Percentiles rank a stretch among this genome's conserved stretches.
Conservation (phyloP, 92 coral and sea anemone genomes). For the Paramuricea clavata region DNA sequence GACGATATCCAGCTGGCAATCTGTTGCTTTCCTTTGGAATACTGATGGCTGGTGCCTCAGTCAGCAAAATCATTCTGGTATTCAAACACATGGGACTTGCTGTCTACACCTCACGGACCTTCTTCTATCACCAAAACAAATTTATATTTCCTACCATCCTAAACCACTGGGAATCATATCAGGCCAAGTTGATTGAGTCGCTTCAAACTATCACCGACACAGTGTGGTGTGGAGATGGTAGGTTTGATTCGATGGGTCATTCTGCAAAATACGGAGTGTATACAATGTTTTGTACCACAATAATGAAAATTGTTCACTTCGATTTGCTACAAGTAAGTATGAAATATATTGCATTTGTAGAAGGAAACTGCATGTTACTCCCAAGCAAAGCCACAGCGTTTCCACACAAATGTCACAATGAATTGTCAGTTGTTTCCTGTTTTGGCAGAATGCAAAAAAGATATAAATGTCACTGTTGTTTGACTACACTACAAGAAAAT, state of each 20-base stretch:
- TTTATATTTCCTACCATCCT: constrained; percentile 41
- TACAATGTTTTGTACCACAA: too few species aligned
- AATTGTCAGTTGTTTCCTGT: constrained; percentile 22
- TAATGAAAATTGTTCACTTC: too few species aligned
- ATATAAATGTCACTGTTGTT: constrained; percentile 10
- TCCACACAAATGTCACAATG: background rate
- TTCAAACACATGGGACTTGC: constrained; percentile 53
- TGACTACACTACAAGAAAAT: background rate
- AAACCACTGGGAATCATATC: constrained; percentile 42
- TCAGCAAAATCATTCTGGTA: constrained; percentile 60
- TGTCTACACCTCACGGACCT: constrained; percentile 38
- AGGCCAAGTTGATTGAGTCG: constrained; percentile 2
- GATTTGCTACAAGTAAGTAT: constrained; percentile 11
- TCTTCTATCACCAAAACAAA: constrained; percentile 35
- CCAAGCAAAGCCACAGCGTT: background rate
- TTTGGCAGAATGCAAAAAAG: constrained; percentile 19
- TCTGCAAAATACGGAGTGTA: too few species aligned
- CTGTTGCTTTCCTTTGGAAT: constrained; percentile 64
- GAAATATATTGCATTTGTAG: background rate
- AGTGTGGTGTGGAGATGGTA: constrained; percentile 47
- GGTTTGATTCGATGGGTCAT: constrained; percentile 31
- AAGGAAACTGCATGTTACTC: background rate
- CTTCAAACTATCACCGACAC: constrained; percentile 27
- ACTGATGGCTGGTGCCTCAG: constrained; percentile 76
- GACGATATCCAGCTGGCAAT: constrained; percentile 72